Evolutionary conservation across 2,113 vertebrate genomes (phyloP), one percentile per base, ranked within the genome.

Genomic region (Dolichallabes microphthalmus): DNA sequence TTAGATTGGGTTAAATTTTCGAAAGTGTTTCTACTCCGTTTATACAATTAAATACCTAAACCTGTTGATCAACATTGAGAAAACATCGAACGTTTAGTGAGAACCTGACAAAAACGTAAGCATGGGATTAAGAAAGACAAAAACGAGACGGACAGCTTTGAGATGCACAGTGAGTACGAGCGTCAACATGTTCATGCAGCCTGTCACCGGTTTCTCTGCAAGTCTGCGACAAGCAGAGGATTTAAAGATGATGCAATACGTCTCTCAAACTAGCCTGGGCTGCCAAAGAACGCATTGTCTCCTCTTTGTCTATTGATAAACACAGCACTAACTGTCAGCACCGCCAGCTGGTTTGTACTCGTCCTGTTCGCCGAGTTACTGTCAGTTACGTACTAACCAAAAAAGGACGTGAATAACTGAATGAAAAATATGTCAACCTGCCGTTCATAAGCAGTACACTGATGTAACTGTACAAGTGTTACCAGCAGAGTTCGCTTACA

Each of bases 211-310:
- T 64, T 84, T 84, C 83, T 78, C 83, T 15, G 8, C 53, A 25
- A 11, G 12, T 69, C 52, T 80, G 25, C 25, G 52, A 86, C 19
- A 39, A 86, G 22, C 30, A 55, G 53, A 86, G n/a, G 58, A 82
- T 11, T 52, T 58, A 75, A 61, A 75, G 79, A 76, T 86, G 78
- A 86, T 86, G 85, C 58, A 82, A 75, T 69, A 63, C 11, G 30
- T 66, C 57, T 81, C 68, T 58, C 52, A 55, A 57, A 39, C 69
- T n/a, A 64, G 69, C 63, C 58, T 35, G 27, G 45, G n/a, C 35
- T 73, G n/a, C 52, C n/a, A 77, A 39, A 77, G 61, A 30, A 2
- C 50, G 55, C 68, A 85, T 55, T 71, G 84, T 60, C 22, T 68
- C 20, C 60, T 55, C n/a, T 45, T 80, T 85, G 84, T 79, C 32